Conservation (phyloP, 2,888 invertebrate species). For the Panzeria rudis region DNA sequence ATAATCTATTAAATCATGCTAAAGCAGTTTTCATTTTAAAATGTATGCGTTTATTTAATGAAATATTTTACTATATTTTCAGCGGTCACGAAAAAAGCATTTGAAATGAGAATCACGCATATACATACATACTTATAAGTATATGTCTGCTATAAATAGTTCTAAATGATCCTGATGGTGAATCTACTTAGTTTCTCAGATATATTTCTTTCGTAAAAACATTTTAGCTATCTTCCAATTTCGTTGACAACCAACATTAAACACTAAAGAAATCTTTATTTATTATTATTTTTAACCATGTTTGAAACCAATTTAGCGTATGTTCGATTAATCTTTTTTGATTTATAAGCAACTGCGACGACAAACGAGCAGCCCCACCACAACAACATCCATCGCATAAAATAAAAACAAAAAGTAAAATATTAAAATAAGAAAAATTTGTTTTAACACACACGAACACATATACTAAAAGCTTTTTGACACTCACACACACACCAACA, state of each 20-base stretch:
- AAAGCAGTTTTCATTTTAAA: no score
- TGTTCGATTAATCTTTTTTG: constrained; percentile 72
- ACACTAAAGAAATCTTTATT: constrained; percentile 50
- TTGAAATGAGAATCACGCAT: no score
- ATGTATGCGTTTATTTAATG: no score
- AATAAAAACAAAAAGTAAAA: constrained; percentile 16
- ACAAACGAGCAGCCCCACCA: constrained; percentile 57
- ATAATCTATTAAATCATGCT: no score
- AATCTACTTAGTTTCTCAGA: not conserved
- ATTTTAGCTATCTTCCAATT: not conserved
- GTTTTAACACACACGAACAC: constrained; percentile 1
- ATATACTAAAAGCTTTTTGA: no score
- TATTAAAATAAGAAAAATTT: constrained; percentile 3
- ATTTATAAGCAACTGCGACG: constrained; percentile 65
- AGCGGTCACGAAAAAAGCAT: no score
- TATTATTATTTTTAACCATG: constrained; percentile 60
- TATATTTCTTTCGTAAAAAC: not conserved
- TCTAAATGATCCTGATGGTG: not conserved
- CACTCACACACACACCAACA: no score
- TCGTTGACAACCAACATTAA: constrained; percentile 10
- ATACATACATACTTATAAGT: no score
- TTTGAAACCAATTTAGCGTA: constrained; percentile 67
- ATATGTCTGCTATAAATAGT: no score
- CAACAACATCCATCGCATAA: constrained; percentile 9
- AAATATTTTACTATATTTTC: no score